Percentiles rank a stretch among this genome's conserved stretches.
Conservation (phyloP, 2,888 invertebrate species). For the Pyrrhia umbra region DNA sequence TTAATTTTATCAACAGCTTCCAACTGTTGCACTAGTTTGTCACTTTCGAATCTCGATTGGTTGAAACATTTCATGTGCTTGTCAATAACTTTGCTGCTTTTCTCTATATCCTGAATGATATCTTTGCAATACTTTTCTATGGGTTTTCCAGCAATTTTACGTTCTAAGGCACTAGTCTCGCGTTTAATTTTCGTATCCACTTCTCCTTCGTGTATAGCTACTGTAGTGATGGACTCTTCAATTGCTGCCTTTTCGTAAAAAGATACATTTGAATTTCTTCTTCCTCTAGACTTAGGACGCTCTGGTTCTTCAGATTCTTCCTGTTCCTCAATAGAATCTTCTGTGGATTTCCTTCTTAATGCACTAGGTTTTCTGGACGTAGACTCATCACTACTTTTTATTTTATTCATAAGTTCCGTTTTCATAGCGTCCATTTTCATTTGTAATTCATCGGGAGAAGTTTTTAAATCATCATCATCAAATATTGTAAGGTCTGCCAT, state of each 20-base stretch:
- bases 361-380: constrained; percentile 77
- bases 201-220: constrained; percentile 68
- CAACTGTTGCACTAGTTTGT: constrained; percentile 86
- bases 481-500: constrained; percentile 86
- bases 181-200: constrained; percentile 64
- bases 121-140: constrained; percentile 85
- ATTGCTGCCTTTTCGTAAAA: constrained; percentile 73
- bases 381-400: constrained; percentile 77
- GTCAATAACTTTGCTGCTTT: constrained; percentile 86
- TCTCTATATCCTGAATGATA: constrained; percentile 85
- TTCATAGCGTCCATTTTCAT: constrained; percentile 83
- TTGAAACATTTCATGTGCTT: constrained; percentile 87
- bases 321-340: constrained; percentile 83
- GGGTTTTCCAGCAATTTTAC: constrained; percentile 74
- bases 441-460: constrained; percentile 76
- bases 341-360: constrained; percentile 76
- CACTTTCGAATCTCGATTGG: constrained; percentile 83
- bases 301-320: constrained; percentile 71
- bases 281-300: constrained; percentile 82
- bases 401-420: constrained; percentile 81
- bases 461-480: constrained; percentile 75
- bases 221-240: constrained; percentile 69
- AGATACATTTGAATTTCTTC: constrained; percentile 79
- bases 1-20: constrained; percentile 88
- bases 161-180: constrained; percentile 72